These are phyloP conservation scores for Conus canariensis DNA, from an alignment of 2,888 invertebrate species.

Conservation along the genomic window DNA sequence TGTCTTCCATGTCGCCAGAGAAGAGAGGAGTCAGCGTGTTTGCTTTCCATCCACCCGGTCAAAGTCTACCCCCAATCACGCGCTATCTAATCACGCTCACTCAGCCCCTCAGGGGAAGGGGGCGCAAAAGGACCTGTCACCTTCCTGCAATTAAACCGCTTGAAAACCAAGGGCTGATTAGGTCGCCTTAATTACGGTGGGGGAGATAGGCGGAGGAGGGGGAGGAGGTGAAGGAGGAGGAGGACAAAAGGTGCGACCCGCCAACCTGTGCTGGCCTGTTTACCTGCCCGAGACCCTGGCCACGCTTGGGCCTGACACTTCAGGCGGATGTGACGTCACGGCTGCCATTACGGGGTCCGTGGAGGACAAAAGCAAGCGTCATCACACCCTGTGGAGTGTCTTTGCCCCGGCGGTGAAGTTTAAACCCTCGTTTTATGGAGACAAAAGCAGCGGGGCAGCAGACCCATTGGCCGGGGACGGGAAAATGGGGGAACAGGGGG, in stretches of 20 bases:
- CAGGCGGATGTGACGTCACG: conserved; percentile 9
- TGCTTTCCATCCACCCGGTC: too few species aligned
- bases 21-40: too few species aligned
- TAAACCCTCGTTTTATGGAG: background rate
- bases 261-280: background rate
- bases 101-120: background rate
- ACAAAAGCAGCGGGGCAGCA: conserved; percentile 12
- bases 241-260: background rate
- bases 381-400: background rate
- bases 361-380: conserved; percentile 10
- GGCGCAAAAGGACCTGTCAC: background rate
- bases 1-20: too few species aligned
- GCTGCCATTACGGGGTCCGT: background rate
- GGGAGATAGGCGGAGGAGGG: background rate
- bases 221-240: background rate
- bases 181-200: background rate
- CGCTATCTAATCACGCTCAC: background rate
- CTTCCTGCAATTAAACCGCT: background rate
- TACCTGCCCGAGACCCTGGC: background rate
- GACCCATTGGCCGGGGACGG: background rate
- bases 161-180: background rate
- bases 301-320: background rate
- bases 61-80: background rate
- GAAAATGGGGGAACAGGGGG: background rate
- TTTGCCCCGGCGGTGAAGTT: background rate